Base-by-base conservation (phyloP, 2,888 invertebrate species). In the Stenurella melanura region DNA sequence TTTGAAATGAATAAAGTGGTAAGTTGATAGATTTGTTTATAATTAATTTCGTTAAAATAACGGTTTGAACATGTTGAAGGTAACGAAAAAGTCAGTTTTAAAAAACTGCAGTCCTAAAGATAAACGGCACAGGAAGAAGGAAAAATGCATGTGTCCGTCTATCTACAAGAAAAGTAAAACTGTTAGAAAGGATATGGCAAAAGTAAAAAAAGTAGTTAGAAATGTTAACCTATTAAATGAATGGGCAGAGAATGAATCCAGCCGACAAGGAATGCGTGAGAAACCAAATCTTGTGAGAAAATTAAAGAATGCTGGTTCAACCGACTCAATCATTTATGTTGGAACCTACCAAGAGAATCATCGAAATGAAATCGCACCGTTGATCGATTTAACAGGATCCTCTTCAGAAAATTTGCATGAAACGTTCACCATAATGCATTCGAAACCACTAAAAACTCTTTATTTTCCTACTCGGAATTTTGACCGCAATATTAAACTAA, bases 161-260 rank as follows among this genome's bases (percentile, higher is more conserved):
- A 72, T 72, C n/a, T 77, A 69, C 10, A 78, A 72, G 34, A 77
- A 64, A 15, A 58, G 60, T 30, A 76, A 78, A 38, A 72, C 73
- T 21, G 42, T 60, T 1, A 71, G 68, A 54, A 81, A 76, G 34
- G 67, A 77, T 1, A 64, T 58, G n/a, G 56, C 71, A 50, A 75
- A 77, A 66, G 67, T 72, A 34, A 75, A 68, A 77, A 78, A 78
- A 71, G 73, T 69, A 15, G 42, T 72, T 30, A 42, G 72, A 63
- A 72, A 72, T 54, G 63, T 21, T 21, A 63, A 72, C 72, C 50
- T 63, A 54, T 34, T 76, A 78, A 70, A 70, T n/a, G 74, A 74
- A 68, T 76, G 76, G 71, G 74, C 74, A 57, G 76, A 78, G 75
- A 79, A 81, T 70, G 80, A 82, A 19, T 76, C 77, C 11, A 82